Evolutionary conservation across 2,888 invertebrate genomes (phyloP), one percentile per base, ranked within the genome.

Genomic region (Melieria picta): DNA sequence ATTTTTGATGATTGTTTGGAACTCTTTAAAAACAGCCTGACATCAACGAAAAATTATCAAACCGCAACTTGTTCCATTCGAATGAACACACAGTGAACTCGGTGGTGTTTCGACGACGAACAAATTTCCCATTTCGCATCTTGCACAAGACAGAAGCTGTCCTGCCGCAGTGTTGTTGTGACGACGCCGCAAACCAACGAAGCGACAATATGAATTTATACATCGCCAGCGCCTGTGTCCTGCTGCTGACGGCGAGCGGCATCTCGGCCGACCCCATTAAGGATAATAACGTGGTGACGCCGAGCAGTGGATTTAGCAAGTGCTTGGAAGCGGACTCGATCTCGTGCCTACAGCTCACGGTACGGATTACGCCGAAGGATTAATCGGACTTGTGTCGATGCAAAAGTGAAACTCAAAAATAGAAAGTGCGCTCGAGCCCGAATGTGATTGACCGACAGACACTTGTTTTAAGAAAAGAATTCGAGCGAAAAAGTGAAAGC

Each of bases 251-350:
- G 80, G 82, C 82, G 77, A 79, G 80, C 76, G 81, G 84, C 79
- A 83, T 84, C 77, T 80, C 80, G 65, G 84, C 82, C 78, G 83
- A 84, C 81, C 81, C 82, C 76, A 79, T 78, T 73, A 80, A 83
- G 80, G 80, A 80, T 78, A 79, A 76, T 73, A 74, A 74, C 72
- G 75, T 60, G 48, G 74, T 72, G 48, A 66, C 74, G 61, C 79
- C 80, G 76, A 73, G 83, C 65, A 85, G 88, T 75, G 86, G 79
- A 77, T 85, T 90, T 79, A 87, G 89, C 79, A 88, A 89, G 78
- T 91, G 91, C 80, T 86, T 91, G 75, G 86, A 88, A 77, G 88
- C 89, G 81, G 91, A 91, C 86, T 91, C 91, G 72, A 91, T 91
- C 76, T 89, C 90, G 77, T 91, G 91, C 86, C 85, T 91, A 74